Evolutionary conservation across 2,888 invertebrate genomes (phyloP), one percentile per base, ranked within the genome.

Genomic region (Drosophila histrio): DNA sequence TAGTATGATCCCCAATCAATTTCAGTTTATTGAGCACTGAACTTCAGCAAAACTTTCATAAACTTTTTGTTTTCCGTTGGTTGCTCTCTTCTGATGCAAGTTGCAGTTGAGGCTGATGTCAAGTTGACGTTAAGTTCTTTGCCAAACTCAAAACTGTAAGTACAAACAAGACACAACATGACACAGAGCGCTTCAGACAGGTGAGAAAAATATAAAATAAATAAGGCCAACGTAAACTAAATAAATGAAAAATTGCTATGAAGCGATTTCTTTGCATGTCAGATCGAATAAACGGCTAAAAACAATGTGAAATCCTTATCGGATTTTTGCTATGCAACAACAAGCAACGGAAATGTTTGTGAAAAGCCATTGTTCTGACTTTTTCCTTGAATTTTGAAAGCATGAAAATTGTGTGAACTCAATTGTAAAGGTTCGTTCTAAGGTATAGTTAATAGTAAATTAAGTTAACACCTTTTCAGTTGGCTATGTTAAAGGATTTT

Each of bases 71-170:
- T 24, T 19, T 36, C 11, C 13, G 7, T n/a, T 17, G 13, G 6
- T 21, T n/a, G 19, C 21, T 21, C 13, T 15, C n/a, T 32, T 32
- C 26, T 43, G 26, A 54, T 43, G 53, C 60, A 68, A 50, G 26
- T 56, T 43, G 53, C 58, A 71, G 56, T 62, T 64, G 30, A 56
- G 62, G 43, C 76, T 66, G 72, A 53, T 85, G 61, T 52, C 70
- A 73, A 62, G 62, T 60, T 71, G 77, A 72, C 73, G 63, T 65
- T 73, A 63, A 71, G 73, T 73, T 83, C 59, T 67, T 57, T 36
- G 26, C 46, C 41, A 68, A 50, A 60, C 38, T 22, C 39, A 50
- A 68, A 50, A 60, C 38, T 22, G 34, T 15, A 32, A 58, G 49
- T 21, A 36, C 15, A 22, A 57, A 57, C 57, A 58, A 22, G 50